Evolutionary conservation across 2,113 vertebrate species (phyloP), one percentile per base, ranked within the genome.

Genomic region (Mystacornis crossleyi): DNA sequence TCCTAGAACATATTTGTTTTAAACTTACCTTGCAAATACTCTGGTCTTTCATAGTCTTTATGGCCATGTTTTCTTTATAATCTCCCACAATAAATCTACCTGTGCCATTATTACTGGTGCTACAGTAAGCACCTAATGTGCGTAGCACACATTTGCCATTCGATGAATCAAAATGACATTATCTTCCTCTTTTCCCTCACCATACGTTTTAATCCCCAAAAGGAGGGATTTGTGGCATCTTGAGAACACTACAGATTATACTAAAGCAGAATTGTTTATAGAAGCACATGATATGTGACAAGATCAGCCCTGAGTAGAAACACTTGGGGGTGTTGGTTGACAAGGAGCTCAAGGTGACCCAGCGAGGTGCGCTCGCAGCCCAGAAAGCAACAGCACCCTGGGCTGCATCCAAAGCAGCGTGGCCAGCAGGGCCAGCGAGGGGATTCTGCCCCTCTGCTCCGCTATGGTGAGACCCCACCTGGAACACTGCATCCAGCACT

Each of bases 71-170:
- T 93, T 93, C 67, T 28, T 65, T 78, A 80, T 45, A 78, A 78
- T 78, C 45, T 89, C 89, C 55, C 51, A 81, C 18, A 89, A 82
- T 86, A 78, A 89, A 95, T 95, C 81, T 95, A 81, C 92, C 25
- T 47, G 61, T 77, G 73, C 54, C 92, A 90, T 77, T 89, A 94
- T 95, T 95, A 95, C 26, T 83, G 83, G 97, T 93, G 91, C 67
- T 66, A 86, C 86, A 97, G 72, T 95, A 96, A 97, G 96, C 33
- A 92, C 78, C 70, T 96, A 97, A 97, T 93, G 65, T 79, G 89
- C 20, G 0, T 53, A 88, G 61, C 88, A 94, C 74, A 40, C 10
- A 84, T 33, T 67, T 43, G 43, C 50, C 70, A 66, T 19, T 62
- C 6, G 4, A 97, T 93, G 81, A 97, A 96, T 97, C 95, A 97